Percentiles rank a stretch among this genome's conserved stretches.
phyloP scores from a whole-genome alignment of 2,888 invertebrate species.

The Apoderus coryli region DNA sequence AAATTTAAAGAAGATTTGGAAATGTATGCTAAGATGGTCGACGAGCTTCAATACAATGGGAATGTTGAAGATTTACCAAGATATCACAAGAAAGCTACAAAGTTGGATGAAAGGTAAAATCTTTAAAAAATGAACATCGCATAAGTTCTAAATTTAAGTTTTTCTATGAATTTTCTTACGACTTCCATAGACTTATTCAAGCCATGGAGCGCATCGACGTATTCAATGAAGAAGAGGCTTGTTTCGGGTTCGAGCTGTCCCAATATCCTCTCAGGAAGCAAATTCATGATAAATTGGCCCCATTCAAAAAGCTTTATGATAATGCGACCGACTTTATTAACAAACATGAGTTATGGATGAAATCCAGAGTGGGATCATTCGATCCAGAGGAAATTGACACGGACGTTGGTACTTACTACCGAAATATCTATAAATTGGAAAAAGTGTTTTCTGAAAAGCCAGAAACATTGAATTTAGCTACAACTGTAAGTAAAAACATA shows the following conservation, averaged over 20 bases:
- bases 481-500: constrained; percentile 34
- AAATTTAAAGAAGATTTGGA: constrained; percentile 74
- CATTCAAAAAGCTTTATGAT: constrained; percentile 79
- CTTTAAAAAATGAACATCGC: background rate
- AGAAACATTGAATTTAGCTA: constrained; percentile 56
- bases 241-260: constrained; percentile 78
- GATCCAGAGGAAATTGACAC: constrained; percentile 82
- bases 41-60: constrained; percentile 78
- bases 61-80: constrained; percentile 68
- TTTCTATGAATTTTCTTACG: no score
- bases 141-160: background rate
- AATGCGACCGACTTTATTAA: constrained; percentile 74
- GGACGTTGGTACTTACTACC: constrained; percentile 53
- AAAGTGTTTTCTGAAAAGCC: constrained; percentile 70
- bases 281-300: constrained; percentile 63
- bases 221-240: constrained; percentile 82
- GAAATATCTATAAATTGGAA: constrained; percentile 76
- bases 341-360: constrained; percentile 77
- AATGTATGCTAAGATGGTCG: constrained; percentile 61
- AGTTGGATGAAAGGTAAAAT: constrained; percentile 55
- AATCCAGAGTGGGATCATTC: constrained; percentile 61
- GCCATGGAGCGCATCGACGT: constrained; percentile 71
- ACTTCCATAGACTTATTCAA: constrained; percentile 44
- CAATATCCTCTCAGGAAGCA: constrained; percentile 75
- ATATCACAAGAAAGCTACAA: constrained; percentile 69